Evolutionary conservation across 2,113 vertebrate species (phyloP).

Genomic region (Psammodynastes pulverulentus): DNA sequence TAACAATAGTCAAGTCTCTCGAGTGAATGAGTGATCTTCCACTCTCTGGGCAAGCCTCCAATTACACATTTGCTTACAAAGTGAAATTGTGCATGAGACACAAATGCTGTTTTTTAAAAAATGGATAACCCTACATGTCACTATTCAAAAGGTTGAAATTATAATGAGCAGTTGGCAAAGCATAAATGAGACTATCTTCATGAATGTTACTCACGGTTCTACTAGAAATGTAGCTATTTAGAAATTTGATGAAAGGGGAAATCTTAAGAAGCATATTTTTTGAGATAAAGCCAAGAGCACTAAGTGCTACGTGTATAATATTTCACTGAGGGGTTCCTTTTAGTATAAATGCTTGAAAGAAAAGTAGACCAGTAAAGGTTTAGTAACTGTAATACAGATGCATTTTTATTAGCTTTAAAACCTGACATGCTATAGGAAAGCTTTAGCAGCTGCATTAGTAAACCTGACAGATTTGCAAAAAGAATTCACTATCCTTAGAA

Average conservation of each 20-base stretch:
- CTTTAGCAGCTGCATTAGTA: constrained; percentile 65
- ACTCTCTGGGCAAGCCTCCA: neutral
- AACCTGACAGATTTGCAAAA: constrained; percentile 77
- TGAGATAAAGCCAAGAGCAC: constrained; percentile 9
- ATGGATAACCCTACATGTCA: neutral
- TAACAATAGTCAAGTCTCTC: constrained; percentile 26
- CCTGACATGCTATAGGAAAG: constrained; percentile 56
- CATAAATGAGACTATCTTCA: neutral
- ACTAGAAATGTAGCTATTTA: neutral
- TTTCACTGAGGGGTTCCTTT: constrained; percentile 20
- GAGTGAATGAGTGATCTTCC: neutral
- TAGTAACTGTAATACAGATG: constrained; percentile 23
- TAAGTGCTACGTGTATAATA: neutral
- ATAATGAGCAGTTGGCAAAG: neutral
- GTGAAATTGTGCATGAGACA: neutral
- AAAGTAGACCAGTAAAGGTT: constrained; percentile 27
- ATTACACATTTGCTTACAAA: constrained; percentile 28
- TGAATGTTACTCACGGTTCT: constrained; percentile 7
- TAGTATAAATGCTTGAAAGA: constrained; percentile 34
- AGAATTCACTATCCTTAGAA: constrained; percentile 73
- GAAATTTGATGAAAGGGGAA: neutral
- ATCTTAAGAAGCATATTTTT: constrained; percentile 3
- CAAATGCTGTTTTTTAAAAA: neutral
- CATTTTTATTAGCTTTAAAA: constrained; percentile 55
- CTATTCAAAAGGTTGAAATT: neutral